phyloP scores from a whole-genome alignment of 2,113 vertebrate genomes.

The Mungos mungo region DNA sequence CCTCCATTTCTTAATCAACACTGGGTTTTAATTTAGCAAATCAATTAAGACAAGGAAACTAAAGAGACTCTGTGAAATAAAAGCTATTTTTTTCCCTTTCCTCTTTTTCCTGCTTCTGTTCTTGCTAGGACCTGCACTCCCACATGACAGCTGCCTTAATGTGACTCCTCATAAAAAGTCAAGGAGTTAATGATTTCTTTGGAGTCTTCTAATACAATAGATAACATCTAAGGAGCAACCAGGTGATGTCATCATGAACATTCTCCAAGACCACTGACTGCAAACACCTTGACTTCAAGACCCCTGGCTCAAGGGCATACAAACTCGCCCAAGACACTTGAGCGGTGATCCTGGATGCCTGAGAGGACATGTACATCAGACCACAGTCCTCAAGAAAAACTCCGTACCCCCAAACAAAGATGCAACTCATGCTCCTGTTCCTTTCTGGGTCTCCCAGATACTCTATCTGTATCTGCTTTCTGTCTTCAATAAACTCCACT shows the following conservation, averaged over 20 bases:
- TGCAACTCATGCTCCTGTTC: background rate
- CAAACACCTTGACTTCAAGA: background rate
- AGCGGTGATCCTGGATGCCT: background rate
- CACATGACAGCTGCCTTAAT: background rate
- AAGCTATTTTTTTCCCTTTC: background rate
- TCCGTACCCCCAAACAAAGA: background rate
- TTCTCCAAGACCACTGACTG: background rate
- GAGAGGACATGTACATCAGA: background rate
- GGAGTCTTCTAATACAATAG: background rate
- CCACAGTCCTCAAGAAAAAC: background rate
- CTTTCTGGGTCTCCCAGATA: background rate
- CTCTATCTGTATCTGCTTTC: background rate
- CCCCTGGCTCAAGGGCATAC: background rate
- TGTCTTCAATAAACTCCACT: background rate
- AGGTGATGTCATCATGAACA: background rate
- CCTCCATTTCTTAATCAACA: background rate
- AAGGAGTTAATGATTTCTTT: background rate
- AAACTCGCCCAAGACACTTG: background rate
- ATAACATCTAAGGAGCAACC: background rate
- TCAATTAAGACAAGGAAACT: background rate
- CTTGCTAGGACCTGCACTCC: background rate
- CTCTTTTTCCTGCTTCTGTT: background rate
- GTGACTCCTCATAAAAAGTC: background rate
- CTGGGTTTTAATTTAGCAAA: conserved; percentile 49
- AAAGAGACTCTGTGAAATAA: background rate